Evolutionary conservation across 2,113 vertebrate species (phyloP), one percentile per base, ranked within the genome.

Genomic region (Melanerpes formicivorus): DNA sequence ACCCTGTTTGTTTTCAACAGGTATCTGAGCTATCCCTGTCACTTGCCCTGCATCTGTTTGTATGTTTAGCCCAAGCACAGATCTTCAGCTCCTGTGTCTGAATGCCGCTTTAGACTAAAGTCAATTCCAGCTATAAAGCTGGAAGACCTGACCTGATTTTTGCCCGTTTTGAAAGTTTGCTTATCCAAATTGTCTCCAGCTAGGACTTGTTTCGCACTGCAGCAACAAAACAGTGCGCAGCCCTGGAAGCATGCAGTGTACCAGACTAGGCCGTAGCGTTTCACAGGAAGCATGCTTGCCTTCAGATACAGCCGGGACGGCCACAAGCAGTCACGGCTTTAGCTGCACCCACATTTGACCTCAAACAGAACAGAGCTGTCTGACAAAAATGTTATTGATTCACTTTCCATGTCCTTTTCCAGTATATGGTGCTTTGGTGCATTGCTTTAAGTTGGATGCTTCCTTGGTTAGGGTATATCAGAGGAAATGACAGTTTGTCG

Each of bases 191-290:
- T 79, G 14, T 58, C 67, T 84, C 18, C n/a, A 40, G 0, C 58
- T 81, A 0, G 11, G 11, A 55, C 29, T 70, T 79, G 4, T 29
- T 55, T 40, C 0, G 0, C 11, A 7, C 18, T 50, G 44, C 21
- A 87, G 23, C 55, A 87, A 15, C 71, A 64, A 58, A 90, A 81
- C 78, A 4, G 0, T 14, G 1, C 18, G 54, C 54, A 56, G 84
- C 62, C 42, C 65, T 34, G 30, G 56, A 60, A 72, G 62, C 5
- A 1, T 40, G 42, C 0, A 0, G 60, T 2, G 3, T 63, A 5
- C n/a, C 30, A 8, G 10, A 8, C n/a, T 14, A 30, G 32, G 26
- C 64, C 1, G 0, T 30, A 27, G 77, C 1, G 2, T 55, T 81
- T 70, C 76, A 56, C 65, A 94, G 90, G 95, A 96, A 91, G 25